These are phyloP conservation scores for Ascaphus truei DNA, from an alignment of 2,113 vertebrate genomes.

Conservation along the genomic window DNA sequence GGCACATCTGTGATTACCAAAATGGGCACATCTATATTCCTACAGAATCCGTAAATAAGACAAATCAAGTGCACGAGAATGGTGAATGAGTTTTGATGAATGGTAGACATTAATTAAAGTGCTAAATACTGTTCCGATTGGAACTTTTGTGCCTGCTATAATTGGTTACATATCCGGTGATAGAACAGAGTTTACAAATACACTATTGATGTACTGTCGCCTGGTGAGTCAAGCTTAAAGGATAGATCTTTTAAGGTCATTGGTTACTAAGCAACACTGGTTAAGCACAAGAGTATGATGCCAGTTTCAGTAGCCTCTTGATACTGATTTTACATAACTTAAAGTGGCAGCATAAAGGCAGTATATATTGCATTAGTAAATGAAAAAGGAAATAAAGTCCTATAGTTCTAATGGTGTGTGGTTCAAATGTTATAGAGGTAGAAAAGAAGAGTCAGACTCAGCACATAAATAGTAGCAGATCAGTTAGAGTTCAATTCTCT, in stretches of 20 bases:
- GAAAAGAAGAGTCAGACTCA: too few species aligned
- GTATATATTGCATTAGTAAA: background rate
- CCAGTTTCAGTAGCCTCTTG: conserved; percentile 14
- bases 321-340: background rate
- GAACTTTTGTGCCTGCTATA: conserved; percentile 4
- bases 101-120: conserved; percentile 7
- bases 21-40: too few species aligned
- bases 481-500: too few species aligned
- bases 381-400: conserved; percentile 8
- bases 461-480: too few species aligned
- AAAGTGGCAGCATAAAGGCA: background rate
- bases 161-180: conserved; percentile 5
- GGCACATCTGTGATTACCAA: too few species aligned
- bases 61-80: too few species aligned
- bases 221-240: conserved; percentile 28
- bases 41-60: too few species aligned
- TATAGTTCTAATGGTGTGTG: too few species aligned
- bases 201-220: conserved; percentile 5
- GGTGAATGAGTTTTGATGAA: background rate
- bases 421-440: too few species aligned
- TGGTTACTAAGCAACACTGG: conserved; percentile 24
- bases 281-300: background rate
- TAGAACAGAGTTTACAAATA: conserved; percentile 9
- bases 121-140: background rate
- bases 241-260: conserved; percentile 35